Conservation (phyloP, 2,113 vertebrate species). For the Halcyon senegalensis region DNA sequence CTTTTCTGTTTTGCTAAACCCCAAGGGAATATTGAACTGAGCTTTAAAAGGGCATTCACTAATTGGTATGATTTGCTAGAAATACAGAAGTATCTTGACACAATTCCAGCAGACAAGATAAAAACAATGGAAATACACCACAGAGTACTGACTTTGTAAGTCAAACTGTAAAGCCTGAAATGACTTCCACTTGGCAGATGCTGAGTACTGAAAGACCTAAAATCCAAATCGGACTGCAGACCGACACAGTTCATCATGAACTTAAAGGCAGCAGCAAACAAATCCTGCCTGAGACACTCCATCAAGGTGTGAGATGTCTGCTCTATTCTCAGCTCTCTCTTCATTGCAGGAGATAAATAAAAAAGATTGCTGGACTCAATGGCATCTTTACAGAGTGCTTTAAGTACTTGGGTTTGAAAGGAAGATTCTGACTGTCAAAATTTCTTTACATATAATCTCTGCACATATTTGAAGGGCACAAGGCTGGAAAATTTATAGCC, state of each 20-base stretch:
- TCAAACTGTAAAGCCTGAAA: neutral
- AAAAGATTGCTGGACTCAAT: neutral
- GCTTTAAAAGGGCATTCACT: neutral
- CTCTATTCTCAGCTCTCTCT: neutral
- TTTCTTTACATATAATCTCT: neutral
- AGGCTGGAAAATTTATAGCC: neutral
- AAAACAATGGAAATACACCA: neutral
- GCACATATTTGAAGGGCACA: neutral
- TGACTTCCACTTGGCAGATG: neutral
- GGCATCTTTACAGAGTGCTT: neutral
- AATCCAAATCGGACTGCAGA: neutral
- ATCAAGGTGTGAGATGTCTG: neutral
- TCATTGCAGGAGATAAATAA: constrained; percentile 24
- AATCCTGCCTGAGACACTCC: neutral
- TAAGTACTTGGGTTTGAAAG: neutral
- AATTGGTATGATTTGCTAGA: neutral
- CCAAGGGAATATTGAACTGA: neutral
- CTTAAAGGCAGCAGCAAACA: neutral
- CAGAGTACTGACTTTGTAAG: neutral
- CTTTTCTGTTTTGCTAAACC: neutral
- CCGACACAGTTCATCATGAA: neutral
- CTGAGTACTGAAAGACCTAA: neutral
- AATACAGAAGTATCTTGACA: neutral
- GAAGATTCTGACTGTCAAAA: constrained; percentile 15
- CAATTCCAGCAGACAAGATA: neutral